These are phyloP conservation scores for Takifugu rubripes DNA, from an alignment of 2,797 vertebrate genomes.

Conservation along the genomic window DNA sequence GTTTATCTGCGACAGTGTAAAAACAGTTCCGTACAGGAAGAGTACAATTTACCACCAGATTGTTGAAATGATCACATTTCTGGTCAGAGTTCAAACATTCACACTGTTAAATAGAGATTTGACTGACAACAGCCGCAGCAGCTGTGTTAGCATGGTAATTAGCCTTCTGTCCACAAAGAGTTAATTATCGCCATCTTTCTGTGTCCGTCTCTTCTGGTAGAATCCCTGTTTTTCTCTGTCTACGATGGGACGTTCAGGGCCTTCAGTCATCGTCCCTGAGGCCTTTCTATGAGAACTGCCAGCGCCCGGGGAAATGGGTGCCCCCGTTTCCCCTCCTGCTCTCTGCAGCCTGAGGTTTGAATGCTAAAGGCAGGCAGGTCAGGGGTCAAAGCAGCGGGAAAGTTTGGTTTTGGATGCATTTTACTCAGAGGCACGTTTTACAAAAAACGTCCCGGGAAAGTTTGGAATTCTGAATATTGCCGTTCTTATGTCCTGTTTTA, in stretches of 20 bases:
- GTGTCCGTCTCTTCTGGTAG: neutral
- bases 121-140: neutral
- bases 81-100: too few species aligned
- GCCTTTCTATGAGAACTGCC: slow-evolving; percentile 35
- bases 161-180: neutral
- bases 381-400: too few species aligned
- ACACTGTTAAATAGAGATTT: too few species aligned
- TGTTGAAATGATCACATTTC: too few species aligned
- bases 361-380: neutral
- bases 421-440: too few species aligned
- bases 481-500: too few species aligned
- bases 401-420: too few species aligned
- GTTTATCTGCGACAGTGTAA: too few species aligned
- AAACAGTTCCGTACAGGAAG: too few species aligned
- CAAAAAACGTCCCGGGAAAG: too few species aligned
- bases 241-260: slow-evolving; percentile 19
- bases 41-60: too few species aligned
- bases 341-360: slow-evolving; percentile 10
- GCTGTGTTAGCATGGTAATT: neutral
- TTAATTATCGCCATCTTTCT: neutral
- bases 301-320: slow-evolving; percentile 68
- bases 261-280: slow-evolving; percentile 29
- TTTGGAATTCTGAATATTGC: too few species aligned
- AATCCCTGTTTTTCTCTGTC: slow-evolving; percentile 11
- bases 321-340: slow-evolving; percentile 48